These are phyloP conservation scores for Brachionichthys hirsutus DNA, from an alignment of 2,113 vertebrate species.

Conservation along the genomic window DNA sequence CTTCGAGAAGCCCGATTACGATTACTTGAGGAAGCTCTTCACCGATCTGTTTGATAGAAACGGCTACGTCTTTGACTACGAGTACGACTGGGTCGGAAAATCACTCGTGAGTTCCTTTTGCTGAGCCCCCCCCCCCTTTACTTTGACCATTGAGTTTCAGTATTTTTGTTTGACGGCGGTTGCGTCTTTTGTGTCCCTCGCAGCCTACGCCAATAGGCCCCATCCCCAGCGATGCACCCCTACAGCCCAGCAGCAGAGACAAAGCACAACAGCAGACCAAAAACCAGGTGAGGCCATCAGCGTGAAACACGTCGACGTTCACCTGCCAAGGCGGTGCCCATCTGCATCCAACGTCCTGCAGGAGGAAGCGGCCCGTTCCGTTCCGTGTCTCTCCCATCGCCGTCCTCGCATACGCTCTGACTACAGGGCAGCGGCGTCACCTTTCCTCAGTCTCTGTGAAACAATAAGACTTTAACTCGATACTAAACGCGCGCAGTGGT, in stretches of 20 bases:
- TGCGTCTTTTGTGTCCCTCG: background rate
- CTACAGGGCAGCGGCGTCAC: constrained; percentile 13
- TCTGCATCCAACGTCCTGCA: constrained; percentile 35
- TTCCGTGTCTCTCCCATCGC: constrained; percentile 13
- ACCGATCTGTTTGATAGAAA: constrained; percentile 93
- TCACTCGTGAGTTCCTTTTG: constrained; percentile 83
- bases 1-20: constrained; percentile 96
- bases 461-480: background rate
- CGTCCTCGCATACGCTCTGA: constrained; percentile 6
- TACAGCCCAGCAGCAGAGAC: constrained; percentile 87
- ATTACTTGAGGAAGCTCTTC: constrained; percentile 95
- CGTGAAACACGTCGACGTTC: constrained; percentile 29
- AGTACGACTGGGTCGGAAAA: constrained; percentile 98
- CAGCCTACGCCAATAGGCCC: constrained; percentile 95
- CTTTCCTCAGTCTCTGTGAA: background rate
- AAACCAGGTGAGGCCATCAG: constrained; percentile 85
- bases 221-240: constrained; percentile 87
- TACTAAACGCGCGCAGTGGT: constrained; percentile 5
- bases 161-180: background rate
- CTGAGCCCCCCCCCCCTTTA: background rate
- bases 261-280: constrained; percentile 93
- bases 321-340: background rate
- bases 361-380: constrained; percentile 37
- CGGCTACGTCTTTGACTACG: constrained; percentile 93
- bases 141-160: background rate